Conservation (phyloP, 2,888 invertebrate species). For the Chesias legatella region DNA sequence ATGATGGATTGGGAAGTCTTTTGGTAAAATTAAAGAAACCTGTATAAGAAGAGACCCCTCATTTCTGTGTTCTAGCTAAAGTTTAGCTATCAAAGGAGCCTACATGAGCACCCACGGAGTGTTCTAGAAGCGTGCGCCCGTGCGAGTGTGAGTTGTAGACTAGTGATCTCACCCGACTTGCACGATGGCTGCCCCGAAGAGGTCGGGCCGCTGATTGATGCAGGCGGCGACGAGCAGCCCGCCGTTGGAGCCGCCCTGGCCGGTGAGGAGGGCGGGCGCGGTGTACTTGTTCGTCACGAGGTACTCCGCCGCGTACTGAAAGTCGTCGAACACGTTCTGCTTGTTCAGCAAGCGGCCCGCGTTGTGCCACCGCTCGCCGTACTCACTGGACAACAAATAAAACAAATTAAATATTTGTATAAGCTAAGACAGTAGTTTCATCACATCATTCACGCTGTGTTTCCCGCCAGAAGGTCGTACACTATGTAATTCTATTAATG, state of each 20-base stretch:
- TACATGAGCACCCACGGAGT: too few relatives aligned
- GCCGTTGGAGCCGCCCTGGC: conserved; percentile 98
- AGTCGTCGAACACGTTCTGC: conserved; percentile 98
- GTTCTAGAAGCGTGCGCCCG: too few relatives aligned
- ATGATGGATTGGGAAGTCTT: too few relatives aligned
- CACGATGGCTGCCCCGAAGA: conserved; percentile 95
- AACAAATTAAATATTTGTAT: background rate
- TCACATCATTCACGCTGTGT: too few relatives aligned
- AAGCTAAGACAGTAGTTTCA: too few relatives aligned
- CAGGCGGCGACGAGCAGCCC: conserved; percentile 97
- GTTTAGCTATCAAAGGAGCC: too few relatives aligned
- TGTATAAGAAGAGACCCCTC: too few relatives aligned
- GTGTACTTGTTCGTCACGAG: conserved; percentile 91
- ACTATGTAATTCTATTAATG: too few relatives aligned
- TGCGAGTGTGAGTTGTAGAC: too few relatives aligned
- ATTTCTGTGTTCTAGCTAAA: too few relatives aligned
- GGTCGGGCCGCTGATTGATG: conserved; percentile 95
- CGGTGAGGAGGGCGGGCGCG: conserved; percentile 85
- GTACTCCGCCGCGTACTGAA: conserved; percentile 94
- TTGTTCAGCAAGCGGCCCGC: conserved; percentile 94
- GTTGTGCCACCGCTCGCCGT: conserved; percentile 98
- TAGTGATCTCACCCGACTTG: conserved; percentile 91
- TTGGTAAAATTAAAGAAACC: too few relatives aligned
- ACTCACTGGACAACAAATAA: conserved; percentile 85
- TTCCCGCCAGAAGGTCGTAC: too few relatives aligned